phyloP scores from a whole-genome alignment of 2,888 invertebrate species.

The Lacanobia oleracea region DNA sequence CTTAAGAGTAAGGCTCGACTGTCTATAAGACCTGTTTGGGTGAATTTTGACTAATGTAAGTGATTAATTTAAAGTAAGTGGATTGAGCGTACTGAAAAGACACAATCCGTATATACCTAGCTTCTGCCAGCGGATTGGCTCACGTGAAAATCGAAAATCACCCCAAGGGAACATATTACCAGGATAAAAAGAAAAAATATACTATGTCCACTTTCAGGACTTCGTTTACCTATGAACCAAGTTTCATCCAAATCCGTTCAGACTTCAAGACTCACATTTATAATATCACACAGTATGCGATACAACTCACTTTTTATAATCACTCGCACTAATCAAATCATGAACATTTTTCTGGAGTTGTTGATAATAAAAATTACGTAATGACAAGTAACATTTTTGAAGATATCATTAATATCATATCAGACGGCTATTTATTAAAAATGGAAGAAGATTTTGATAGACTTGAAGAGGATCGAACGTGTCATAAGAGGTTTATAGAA shows the following conservation, averaged over 20 bases:
- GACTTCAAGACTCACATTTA: background rate
- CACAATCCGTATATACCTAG: background rate
- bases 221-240: no score
- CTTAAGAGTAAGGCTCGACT: conserved; percentile 59
- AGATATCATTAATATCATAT: conserved; percentile 84
- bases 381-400: conserved; percentile 40
- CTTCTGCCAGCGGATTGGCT: no score
- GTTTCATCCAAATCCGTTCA: no score
- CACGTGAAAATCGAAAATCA: no score
- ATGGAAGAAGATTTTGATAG: conserved; percentile 53
- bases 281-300: background rate
- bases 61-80: conserved; percentile 14
- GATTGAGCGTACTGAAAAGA: background rate
- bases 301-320: background rate
- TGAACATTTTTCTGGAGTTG: conserved; percentile 31
- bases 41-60: conserved; percentile 20
- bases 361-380: conserved; percentile 45
- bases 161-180: no score
- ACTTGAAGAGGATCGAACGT: conserved; percentile 47
- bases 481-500: conserved; percentile 49
- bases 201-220: no score
- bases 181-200: no score
- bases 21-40: conserved; percentile 35
- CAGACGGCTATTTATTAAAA: conserved; percentile 67
- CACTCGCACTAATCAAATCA: conserved; percentile 21